Percentiles rank a stretch among this genome's conserved stretches.
Conservation (phyloP, 2,888 invertebrate genomes). For the Stenchaetothrips biformis region DNA sequence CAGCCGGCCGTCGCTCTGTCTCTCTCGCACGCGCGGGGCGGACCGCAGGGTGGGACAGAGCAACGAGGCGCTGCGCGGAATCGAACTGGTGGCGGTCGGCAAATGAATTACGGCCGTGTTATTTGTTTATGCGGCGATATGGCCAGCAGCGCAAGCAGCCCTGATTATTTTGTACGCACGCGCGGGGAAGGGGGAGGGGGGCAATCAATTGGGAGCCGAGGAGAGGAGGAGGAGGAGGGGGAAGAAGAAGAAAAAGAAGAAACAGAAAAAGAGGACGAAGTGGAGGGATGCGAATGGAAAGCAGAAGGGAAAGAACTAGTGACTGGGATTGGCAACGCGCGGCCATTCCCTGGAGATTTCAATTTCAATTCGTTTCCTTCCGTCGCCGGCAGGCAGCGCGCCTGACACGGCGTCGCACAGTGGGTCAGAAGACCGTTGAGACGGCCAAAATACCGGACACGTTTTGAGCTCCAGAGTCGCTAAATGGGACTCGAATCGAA, state of each 20-base stretch:
- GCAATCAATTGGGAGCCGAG: too few species aligned
- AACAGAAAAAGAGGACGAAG: too few species aligned
- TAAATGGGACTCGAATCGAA: too few species aligned
- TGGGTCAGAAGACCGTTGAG: too few species aligned
- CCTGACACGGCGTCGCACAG: too few species aligned
- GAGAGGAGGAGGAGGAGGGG: too few species aligned
- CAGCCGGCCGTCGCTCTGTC: background rate
- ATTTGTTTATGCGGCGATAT: constrained; percentile 21
- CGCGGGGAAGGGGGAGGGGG: background rate
- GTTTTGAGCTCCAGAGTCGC: too few species aligned
- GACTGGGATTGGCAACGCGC: too few species aligned
- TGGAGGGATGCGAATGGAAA: too few species aligned
- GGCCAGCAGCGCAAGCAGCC: background rate
- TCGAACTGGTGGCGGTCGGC: background rate
- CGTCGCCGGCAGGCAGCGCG: background rate
- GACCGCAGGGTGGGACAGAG: background rate
- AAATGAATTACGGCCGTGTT: constrained; percentile 3
- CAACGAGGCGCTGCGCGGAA: background rate
- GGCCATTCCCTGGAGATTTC: background rate
- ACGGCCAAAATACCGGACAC: too few species aligned
- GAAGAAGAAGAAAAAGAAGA: too few species aligned
- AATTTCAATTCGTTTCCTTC: constrained; percentile 25
- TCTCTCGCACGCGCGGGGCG: background rate
- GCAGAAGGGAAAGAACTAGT: too few species aligned
- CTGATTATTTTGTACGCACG: background rate